phyloP scores from a whole-genome alignment of 2,797 vertebrate genomes.

The Neostethus bicornis region DNA sequence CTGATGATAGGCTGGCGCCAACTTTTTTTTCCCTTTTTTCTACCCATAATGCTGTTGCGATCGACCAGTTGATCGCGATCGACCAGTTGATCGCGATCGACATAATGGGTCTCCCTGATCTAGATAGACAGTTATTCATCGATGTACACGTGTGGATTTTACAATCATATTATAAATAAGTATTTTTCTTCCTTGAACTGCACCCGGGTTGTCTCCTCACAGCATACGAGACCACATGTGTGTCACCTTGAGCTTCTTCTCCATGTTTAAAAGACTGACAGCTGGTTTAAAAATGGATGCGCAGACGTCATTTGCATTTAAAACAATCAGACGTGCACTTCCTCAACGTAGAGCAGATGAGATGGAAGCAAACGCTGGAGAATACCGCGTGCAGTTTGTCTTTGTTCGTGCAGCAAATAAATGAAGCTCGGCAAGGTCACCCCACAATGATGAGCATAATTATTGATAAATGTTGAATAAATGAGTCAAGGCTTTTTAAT shows the following conservation, averaged over 20 bases:
- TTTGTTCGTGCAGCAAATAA: slow-evolving; percentile 50
- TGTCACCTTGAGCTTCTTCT: slow-evolving; percentile 41
- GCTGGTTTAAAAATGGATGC: slow-evolving; percentile 14
- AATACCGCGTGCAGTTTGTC: slow-evolving; percentile 16
- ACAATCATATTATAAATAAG: no score
- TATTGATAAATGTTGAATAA: slow-evolving; percentile 55
- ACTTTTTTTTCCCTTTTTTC: no score
- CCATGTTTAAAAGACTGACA: slow-evolving; percentile 18
- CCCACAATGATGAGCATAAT: slow-evolving; percentile 45
- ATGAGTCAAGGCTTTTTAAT: slow-evolving; percentile 30
- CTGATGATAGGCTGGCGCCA: no score
- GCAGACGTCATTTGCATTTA: slow-evolving; percentile 16
- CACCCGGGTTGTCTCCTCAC: no score
- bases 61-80: no score
- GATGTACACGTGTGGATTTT: background rate
- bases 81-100: no score
- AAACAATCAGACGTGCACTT: slow-evolving; percentile 2
- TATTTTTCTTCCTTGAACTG: no score
- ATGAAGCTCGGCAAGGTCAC: slow-evolving; percentile 51
- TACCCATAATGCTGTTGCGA: no score
- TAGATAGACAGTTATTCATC: no score
- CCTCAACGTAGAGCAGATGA: slow-evolving; percentile 15
- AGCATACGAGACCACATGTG: no score
- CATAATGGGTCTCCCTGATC: no score
- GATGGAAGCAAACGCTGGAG: background rate